phyloP scores from a whole-genome alignment of 2,797 vertebrate species.

The Carapus acus region DNA sequence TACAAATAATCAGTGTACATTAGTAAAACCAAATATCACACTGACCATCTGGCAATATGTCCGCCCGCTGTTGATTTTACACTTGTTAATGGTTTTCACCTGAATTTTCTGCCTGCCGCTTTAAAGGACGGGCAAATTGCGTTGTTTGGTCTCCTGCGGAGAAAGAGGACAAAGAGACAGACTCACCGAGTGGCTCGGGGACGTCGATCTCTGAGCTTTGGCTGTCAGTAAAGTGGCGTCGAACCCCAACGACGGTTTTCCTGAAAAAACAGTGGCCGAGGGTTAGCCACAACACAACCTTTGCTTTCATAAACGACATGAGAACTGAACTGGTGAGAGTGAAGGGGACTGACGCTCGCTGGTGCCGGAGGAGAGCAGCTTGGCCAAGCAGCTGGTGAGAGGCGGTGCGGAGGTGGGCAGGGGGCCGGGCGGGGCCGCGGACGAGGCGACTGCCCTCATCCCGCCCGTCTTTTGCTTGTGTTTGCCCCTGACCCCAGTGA shows the following conservation, averaged over 20 bases:
- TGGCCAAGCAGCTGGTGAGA: conserved; percentile 75
- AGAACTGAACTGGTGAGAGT: too few relatives aligned
- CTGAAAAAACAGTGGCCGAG: conserved; percentile 50
- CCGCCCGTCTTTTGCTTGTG: conserved; percentile 66
- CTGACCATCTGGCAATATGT: too few relatives aligned
- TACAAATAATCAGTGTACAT: too few relatives aligned
- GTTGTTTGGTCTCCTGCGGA: too few relatives aligned
- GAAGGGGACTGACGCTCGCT: conserved; percentile 62
- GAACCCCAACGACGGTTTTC: conserved; percentile 63
- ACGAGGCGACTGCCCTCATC: conserved; percentile 37
- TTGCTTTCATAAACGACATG: too few relatives aligned
- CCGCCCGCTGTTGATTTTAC: too few relatives aligned
- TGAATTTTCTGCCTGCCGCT: too few relatives aligned
- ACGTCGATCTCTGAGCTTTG: conserved; percentile 64
- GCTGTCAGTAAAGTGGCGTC: conserved; percentile 43
- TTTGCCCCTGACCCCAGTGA: conserved; percentile 47
- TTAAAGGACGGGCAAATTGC: too few relatives aligned
- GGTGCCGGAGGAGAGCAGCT: conserved; percentile 72
- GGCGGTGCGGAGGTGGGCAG: conserved; percentile 27
- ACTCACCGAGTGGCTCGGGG: conserved; percentile 65
- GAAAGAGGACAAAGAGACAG: too few relatives aligned
- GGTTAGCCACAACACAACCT: too few relatives aligned
- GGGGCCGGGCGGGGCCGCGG: conserved; percentile 11
- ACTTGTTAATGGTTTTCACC: too few relatives aligned
- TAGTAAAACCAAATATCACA: too few relatives aligned